These are phyloP conservation scores for Galeopsomyia nigrocyanea DNA, from an alignment of 2,888 invertebrate species.

Conservation along the genomic window DNA sequence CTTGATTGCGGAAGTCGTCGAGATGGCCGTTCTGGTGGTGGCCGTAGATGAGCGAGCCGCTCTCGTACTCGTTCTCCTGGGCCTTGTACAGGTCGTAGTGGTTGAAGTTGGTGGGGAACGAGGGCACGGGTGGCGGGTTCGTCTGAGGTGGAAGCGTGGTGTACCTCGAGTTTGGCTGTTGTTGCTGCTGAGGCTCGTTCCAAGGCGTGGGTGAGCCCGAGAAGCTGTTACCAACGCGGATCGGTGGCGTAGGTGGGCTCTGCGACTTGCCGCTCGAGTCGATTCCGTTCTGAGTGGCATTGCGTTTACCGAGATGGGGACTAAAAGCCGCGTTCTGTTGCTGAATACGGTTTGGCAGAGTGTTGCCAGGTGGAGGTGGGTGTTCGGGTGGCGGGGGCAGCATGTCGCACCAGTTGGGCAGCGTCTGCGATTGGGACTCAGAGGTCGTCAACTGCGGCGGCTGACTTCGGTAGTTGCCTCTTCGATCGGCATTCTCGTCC, in stretches of 20 bases:
- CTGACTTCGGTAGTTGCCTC: conserved; percentile 23
- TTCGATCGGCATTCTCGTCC: conserved; percentile 60
- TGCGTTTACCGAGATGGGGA: conserved; percentile 63
- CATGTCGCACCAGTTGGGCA: conserved; percentile 76
- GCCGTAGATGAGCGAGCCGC: conserved; percentile 66
- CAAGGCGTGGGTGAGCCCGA: conserved; percentile 62
- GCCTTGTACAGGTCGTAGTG: conserved; percentile 63
- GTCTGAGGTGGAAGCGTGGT: conserved; percentile 66
- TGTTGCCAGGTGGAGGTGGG: conserved; percentile 69
- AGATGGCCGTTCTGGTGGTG: conserved; percentile 53
- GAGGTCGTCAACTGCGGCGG: conserved; percentile 37
- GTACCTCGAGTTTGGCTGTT: conserved; percentile 52
- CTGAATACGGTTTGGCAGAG: conserved; percentile 55
- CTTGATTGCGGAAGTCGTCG: conserved; percentile 60
- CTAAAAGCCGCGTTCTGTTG: conserved; percentile 59
- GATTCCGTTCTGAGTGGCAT: conserved; percentile 56
- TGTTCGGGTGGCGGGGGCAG: conserved; percentile 76
- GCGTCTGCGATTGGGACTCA: conserved; percentile 47
- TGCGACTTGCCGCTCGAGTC: conserved; percentile 63
- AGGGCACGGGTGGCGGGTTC: conserved; percentile 63
- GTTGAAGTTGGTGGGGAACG: conserved; percentile 64
- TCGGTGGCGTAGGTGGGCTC: conserved; percentile 65
- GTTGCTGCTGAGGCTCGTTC: conserved; percentile 51
- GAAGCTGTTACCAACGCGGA: conserved; percentile 56
- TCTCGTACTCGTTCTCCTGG: conserved; percentile 67